phyloP scores from a whole-genome alignment of 2,888 invertebrate species.

The Yponomeuta cagnagella region DNA sequence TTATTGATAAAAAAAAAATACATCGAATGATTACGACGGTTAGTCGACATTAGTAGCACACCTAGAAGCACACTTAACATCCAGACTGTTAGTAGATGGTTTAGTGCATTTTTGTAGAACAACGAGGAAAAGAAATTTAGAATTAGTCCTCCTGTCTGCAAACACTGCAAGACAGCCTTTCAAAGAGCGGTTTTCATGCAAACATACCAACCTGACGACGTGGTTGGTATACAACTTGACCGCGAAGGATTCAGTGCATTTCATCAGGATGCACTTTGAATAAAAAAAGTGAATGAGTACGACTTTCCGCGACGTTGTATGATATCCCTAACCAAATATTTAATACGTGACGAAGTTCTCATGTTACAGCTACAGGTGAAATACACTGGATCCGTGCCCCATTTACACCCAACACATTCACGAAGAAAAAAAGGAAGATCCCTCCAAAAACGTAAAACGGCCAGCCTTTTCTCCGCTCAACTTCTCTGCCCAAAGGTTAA shows the following conservation, averaged over 20 bases:
- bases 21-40: conserved; percentile 31
- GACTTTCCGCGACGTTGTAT: no score
- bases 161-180: not conserved
- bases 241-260: no score
- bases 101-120: conserved; percentile 8
- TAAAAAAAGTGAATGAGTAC: no score
- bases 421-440: not conserved
- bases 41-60: conserved; percentile 62
- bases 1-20: conserved; percentile 28
- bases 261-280: no score
- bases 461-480: not conserved
- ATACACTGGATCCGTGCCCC: not conserved
- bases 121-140: conserved; percentile 1
- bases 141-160: not conserved
- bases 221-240: no score
- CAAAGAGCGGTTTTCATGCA: not conserved
- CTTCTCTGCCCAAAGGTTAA: not conserved
- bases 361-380: no score
- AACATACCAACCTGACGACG: not conserved
- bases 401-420: not conserved
- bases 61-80: conserved; percentile 48
- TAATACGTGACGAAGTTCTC: no score
- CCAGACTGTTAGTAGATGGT: conserved; percentile 20
- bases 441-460: not conserved
- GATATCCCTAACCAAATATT: no score